Evolutionary conservation across 2,888 invertebrate genomes (phyloP).

Genomic region (Amphipoea lucens): DNA sequence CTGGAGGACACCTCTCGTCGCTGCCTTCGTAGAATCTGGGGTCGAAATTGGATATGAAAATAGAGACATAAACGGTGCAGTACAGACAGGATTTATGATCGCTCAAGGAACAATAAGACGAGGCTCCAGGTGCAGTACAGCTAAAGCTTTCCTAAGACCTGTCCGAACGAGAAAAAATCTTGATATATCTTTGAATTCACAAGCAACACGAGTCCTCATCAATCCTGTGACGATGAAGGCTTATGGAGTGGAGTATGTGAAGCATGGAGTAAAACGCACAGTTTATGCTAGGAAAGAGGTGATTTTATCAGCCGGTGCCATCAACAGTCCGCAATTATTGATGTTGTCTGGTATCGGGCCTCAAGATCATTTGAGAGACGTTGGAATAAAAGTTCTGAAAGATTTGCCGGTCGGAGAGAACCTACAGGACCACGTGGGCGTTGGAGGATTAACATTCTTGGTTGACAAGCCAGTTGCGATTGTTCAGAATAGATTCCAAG

Average conservation of each 20-base stretch:
- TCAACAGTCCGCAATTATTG: slow-evolving; percentile 97
- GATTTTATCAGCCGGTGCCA: slow-evolving; percentile 96
- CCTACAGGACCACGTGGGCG: slow-evolving; percentile 96
- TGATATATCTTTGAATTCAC: slow-evolving; percentile 94
- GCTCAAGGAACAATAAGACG: slow-evolving; percentile 95
- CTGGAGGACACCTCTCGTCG: slow-evolving; percentile 95
- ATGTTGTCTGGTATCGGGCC: slow-evolving; percentile 97
- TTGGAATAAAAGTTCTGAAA: slow-evolving; percentile 93
- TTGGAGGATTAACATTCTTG: slow-evolving; percentile 94
- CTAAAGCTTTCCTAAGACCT: slow-evolving; percentile 96
- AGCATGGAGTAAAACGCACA: slow-evolving; percentile 92
- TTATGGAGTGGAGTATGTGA: slow-evolving; percentile 94
- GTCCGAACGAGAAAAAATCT: slow-evolving; percentile 94
- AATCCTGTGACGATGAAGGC: slow-evolving; percentile 94
- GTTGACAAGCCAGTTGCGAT: slow-evolving; percentile 96
- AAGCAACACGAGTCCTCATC: slow-evolving; percentile 94
- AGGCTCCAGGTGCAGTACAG: slow-evolving; percentile 95
- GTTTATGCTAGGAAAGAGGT: slow-evolving; percentile 95
- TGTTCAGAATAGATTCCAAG: slow-evolving; percentile 94
- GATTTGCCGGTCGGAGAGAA: slow-evolving; percentile 95
- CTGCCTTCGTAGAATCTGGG: slow-evolving; percentile 95
- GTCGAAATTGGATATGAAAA: slow-evolving; percentile 95
- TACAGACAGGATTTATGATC: slow-evolving; percentile 95
- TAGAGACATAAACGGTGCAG: slow-evolving; percentile 95
- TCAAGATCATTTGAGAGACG: slow-evolving; percentile 91